Evolutionary conservation across 2,113 vertebrate genomes (phyloP).

Genomic region (Stigmatopora nigra): DNA sequence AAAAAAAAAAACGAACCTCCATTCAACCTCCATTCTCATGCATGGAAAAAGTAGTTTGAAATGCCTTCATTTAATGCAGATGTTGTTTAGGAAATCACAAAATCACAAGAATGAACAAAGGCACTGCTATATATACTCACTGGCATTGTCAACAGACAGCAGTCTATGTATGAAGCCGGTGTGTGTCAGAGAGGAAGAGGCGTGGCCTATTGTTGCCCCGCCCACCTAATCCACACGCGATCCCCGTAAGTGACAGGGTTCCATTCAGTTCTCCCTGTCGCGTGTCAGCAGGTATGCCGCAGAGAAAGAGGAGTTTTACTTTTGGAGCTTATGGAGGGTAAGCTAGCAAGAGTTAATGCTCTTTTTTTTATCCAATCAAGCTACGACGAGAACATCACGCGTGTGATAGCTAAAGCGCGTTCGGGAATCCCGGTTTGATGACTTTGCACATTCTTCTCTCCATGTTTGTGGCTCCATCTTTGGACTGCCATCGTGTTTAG

Average conservation of each 20-base stretch:
- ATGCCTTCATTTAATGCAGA: too few species aligned
- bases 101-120: too few species aligned
- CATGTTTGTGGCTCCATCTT: constrained; percentile 7
- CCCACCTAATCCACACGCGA: constrained; percentile 35
- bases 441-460: constrained; percentile 44
- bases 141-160: constrained; percentile 42
- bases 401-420: constrained; percentile 2
- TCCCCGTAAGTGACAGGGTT: constrained; percentile 62
- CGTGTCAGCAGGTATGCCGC: constrained; percentile 59
- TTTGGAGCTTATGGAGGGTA: constrained; percentile 73
- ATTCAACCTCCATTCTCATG: too few species aligned
- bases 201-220: constrained; percentile 33
- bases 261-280: constrained; percentile 46
- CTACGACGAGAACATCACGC: neutral
- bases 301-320: constrained; percentile 73
- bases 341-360: constrained; percentile 18
- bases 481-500: constrained; percentile 14
- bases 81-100: too few species aligned
- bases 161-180: constrained; percentile 48
- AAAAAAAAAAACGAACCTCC: too few species aligned
- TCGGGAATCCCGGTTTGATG: constrained; percentile 36
- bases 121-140: neutral
- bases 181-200: constrained; percentile 48
- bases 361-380: neutral
- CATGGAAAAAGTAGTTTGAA: too few species aligned